Base-by-base conservation (phyloP, 2,888 invertebrate species). In the Stenchaetothrips biformis region DNA sequence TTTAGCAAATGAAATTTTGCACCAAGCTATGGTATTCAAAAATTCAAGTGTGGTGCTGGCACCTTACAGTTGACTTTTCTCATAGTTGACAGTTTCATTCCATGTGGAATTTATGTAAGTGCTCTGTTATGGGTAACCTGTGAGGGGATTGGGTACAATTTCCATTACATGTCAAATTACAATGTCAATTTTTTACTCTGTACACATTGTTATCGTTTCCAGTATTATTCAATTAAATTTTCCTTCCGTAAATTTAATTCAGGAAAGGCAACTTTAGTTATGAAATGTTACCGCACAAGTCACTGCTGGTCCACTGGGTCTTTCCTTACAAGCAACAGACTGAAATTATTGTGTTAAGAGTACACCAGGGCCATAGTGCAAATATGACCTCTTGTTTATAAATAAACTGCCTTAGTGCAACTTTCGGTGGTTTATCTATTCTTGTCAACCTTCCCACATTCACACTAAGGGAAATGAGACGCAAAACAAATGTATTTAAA, bases 341-440 rank as follows among this genome's bases (percentile, higher is more conserved):
- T 74, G 67, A 74, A 74, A 74, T 74, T 74, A 74, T 11, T 74
- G 67, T 74, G 67, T 74, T 74, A 74, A 74, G 67, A 21, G 67
- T 25, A 74, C 2, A 25, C 67, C 21, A 67, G n/a, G 21, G 18
- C 9, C 21, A 21, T 67, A 67, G 67, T 67, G 67, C 67, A 67
- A 67, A 21, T 67, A 67, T 67, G 67, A 67, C 67, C 67, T 21
- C 25, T 74, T 74, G 67, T 74, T 74, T 74, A 21, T 11, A 74
- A 74, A 25, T 25, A 74, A 74, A 11, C 25, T 21, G 21, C 67
- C 67, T 74, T 74, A 74, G 25, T 74, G 67, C 25, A 74, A 53
- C 53, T 16, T 21, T 25, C 25, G 37, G 67, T 74, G 0, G 11
- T 74, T 25, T 21, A 21, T 9, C 7, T 7, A 21, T 74, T 9